Conservation (phyloP, 2,888 invertebrate genomes). For the Tetropium fuscum region DNA sequence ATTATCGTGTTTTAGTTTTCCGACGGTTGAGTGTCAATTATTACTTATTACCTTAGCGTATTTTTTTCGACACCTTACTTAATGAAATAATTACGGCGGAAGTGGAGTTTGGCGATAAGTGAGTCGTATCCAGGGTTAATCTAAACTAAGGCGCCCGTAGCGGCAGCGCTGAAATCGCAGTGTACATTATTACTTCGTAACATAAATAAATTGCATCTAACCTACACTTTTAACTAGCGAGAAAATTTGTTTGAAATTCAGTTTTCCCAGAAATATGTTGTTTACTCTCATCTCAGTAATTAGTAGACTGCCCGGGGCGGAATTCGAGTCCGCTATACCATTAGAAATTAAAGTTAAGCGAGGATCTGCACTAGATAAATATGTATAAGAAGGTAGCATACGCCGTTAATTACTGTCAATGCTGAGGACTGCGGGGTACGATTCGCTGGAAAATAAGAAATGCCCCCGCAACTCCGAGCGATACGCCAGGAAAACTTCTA, state of each 20-base stretch:
- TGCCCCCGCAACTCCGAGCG: slow-evolving; percentile 14
- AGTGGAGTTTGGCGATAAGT: slow-evolving; percentile 4
- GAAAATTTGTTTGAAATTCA: slow-evolving; percentile 61
- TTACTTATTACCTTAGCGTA: slow-evolving; percentile 1
- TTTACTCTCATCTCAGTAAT: slow-evolving; percentile 60
- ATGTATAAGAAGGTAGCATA: slow-evolving; percentile 55
- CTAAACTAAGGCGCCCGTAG: slow-evolving; percentile 25
- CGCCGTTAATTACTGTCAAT: slow-evolving; percentile 49
- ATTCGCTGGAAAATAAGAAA: slow-evolving; percentile 26
- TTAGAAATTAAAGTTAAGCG: slow-evolving; percentile 61
- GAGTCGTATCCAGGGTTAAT: neutral
- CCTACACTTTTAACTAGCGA: slow-evolving; percentile 60
- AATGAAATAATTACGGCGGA: slow-evolving; percentile 19
- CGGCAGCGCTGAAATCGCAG: slow-evolving; percentile 28
- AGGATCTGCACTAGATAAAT: slow-evolving; percentile 59
- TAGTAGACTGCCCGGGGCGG: slow-evolving; percentile 58
- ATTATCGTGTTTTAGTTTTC: no score
- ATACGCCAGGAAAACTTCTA: slow-evolving; percentile 26
- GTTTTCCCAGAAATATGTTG: slow-evolving; percentile 63
- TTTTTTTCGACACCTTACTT: slow-evolving; percentile 21
- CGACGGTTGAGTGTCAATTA: slow-evolving; percentile 17
- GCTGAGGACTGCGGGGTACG: slow-evolving; percentile 22
- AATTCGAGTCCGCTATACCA: slow-evolving; percentile 53
- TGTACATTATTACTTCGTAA: slow-evolving; percentile 46
- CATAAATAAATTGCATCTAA: slow-evolving; percentile 58